phyloP scores from a whole-genome alignment of 2,888 invertebrate genomes.

The Drosophila suboccidentalis region DNA sequence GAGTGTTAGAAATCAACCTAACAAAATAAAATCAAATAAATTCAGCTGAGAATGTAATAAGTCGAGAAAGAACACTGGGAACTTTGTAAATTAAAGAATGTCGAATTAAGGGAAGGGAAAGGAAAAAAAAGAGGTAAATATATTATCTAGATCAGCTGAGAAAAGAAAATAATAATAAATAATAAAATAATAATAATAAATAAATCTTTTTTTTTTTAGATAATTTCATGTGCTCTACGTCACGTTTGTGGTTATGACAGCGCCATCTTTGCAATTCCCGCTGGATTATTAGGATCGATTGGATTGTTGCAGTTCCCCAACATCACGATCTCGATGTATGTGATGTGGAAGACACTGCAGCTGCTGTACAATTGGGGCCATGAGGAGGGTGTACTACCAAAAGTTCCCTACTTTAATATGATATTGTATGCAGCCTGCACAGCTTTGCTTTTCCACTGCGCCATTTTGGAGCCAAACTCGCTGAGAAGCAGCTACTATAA shows the following conservation, averaged over 20 bases:
- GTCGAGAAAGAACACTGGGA: no score
- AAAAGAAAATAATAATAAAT: no score
- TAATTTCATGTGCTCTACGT: conserved; percentile 88
- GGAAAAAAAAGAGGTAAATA: no score
- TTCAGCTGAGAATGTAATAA: no score
- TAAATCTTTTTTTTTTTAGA: no score
- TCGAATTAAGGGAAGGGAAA: no score
- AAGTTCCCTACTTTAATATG: conserved; percentile 88
- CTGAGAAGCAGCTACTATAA: conserved; percentile 92
- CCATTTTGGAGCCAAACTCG: conserved; percentile 91
- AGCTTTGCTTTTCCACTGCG: conserved; percentile 91
- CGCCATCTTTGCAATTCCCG: conserved; percentile 88
- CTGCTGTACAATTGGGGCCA: conserved; percentile 89
- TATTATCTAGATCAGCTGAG: no score
- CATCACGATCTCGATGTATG: conserved; percentile 91
- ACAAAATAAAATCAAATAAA: no score
- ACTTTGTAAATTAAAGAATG: no score
- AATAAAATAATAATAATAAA: no score
- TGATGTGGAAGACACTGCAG: conserved; percentile 93
- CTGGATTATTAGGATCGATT: conserved; percentile 89
- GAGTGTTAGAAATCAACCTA: no score
- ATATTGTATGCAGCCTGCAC: conserved; percentile 91
- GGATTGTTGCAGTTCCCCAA: conserved; percentile 91
- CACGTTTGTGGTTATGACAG: conserved; percentile 88
- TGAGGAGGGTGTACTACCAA: conserved; percentile 88